phyloP scores from a whole-genome alignment of 2,113 vertebrate species.

The Gasterosteus aculeatus region DNA sequence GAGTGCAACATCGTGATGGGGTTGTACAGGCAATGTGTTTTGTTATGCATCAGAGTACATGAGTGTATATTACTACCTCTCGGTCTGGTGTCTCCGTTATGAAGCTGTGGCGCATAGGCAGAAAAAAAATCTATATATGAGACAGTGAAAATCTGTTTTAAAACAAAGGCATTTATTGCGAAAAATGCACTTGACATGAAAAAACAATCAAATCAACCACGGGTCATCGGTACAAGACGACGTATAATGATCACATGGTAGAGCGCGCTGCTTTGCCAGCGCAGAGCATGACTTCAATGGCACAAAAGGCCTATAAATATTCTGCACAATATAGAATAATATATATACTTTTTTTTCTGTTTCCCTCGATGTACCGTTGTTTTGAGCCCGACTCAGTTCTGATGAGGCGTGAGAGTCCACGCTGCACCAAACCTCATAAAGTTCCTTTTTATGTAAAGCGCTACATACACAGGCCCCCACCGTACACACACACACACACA shows the following conservation, averaged over 20 bases:
- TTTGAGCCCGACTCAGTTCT: slow-evolving; percentile 33
- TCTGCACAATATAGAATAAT: slow-evolving; percentile 83
- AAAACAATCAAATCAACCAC: slow-evolving; percentile 82
- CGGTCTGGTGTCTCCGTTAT: background rate
- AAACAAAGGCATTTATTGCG: slow-evolving; percentile 87
- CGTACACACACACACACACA: slow-evolving; percentile 1
- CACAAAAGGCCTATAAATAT: slow-evolving; percentile 84
- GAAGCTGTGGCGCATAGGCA: slow-evolving; percentile 10
- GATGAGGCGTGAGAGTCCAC: slow-evolving; percentile 37
- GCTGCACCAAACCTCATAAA: slow-evolving; percentile 47
- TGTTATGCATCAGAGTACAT: slow-evolving; percentile 28
- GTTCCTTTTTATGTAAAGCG: slow-evolving; percentile 64
- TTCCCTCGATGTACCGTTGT: slow-evolving; percentile 29
- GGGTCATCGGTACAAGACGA: slow-evolving; percentile 84
- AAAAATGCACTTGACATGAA: slow-evolving; percentile 86
- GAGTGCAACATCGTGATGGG: slow-evolving; percentile 35
- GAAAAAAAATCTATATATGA: background rate
- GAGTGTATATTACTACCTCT: background rate
- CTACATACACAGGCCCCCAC: slow-evolving; percentile 71
- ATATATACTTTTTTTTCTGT: slow-evolving; percentile 64
- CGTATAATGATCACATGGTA: slow-evolving; percentile 83
- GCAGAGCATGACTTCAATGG: slow-evolving; percentile 74
- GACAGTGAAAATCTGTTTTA: slow-evolving; percentile 54
- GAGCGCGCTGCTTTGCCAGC: slow-evolving; percentile 70
- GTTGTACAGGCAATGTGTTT: slow-evolving; percentile 45